Conservation (phyloP, 2,113 vertebrate genomes). For the Xerus inauris region DNA sequence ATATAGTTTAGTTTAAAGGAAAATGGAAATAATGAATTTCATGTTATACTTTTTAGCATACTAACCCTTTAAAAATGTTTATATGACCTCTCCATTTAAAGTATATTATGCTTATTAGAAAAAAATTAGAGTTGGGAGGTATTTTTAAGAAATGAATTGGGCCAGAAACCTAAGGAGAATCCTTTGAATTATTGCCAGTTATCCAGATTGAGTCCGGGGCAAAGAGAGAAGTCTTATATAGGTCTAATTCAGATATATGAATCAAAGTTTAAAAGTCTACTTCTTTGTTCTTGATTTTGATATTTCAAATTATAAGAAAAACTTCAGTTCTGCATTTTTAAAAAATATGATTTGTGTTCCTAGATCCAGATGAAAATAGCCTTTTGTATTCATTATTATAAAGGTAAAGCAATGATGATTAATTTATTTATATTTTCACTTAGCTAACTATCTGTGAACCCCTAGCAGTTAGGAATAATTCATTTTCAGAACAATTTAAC, state of each 20-base stretch:
- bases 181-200: background rate
- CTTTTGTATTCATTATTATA: background rate
- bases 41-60: conserved; percentile 12
- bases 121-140: background rate
- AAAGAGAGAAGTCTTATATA: background rate
- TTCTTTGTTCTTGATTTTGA: background rate
- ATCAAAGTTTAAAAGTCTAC: background rate
- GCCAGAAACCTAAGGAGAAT: background rate
- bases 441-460: background rate
- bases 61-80: background rate
- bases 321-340: background rate
- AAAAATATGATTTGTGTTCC: background rate
- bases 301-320: background rate
- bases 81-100: background rate
- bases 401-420: background rate
- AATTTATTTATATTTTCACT: background rate
- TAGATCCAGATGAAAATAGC: background rate
- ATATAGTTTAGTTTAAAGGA: conserved; percentile 17
- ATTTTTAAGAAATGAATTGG: background rate
- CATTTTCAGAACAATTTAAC: background rate
- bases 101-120: background rate
- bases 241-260: background rate
- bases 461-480: background rate
- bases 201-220: background rate
- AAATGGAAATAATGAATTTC: conserved; percentile 70